Percentiles rank a stretch among this genome's conserved stretches.
Evolutionary conservation across 1,140 invertebrate species (phyloP).

Genomic region (Mylabris phalerata): DNA sequence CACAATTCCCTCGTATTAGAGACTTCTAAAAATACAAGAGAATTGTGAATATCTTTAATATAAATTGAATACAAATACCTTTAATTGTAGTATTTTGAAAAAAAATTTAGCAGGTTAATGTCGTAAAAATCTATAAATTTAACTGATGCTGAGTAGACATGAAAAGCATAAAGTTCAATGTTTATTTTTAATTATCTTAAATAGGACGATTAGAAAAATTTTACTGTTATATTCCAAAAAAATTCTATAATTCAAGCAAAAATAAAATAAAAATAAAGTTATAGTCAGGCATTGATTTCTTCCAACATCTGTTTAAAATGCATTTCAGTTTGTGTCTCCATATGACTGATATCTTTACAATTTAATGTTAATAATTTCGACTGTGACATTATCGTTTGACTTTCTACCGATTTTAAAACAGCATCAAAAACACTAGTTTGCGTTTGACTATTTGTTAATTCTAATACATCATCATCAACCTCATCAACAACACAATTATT

Average conservation of each 20-base stretch:
- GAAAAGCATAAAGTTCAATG: too few species aligned
- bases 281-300: conserved; percentile 41
- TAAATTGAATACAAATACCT: too few species aligned
- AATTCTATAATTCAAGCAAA: not conserved
- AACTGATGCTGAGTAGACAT: too few species aligned
- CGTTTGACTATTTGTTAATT: conserved; percentile 48
- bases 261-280: conserved; percentile 11
- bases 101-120: too few species aligned
- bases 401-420: conserved; percentile 36
- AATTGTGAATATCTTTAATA: too few species aligned
- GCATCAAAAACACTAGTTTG: conserved; percentile 45
- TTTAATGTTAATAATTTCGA: conserved; percentile 11
- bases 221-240: too few species aligned
- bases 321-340: conserved; percentile 40
- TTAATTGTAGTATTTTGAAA: too few species aligned
- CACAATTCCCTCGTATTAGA: too few species aligned
- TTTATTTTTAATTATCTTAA: too few species aligned
- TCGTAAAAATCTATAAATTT: too few species aligned
- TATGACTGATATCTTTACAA: conserved; percentile 30
- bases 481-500: conserved; percentile 34
- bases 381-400: conserved; percentile 36
- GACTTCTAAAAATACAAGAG: too few species aligned
- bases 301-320: conserved; percentile 37
- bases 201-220: too few species aligned
- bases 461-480: not conserved